Evolutionary conservation across 2,797 vertebrate species (phyloP).

Genomic region (Threskiornis aethiopicus): DNA sequence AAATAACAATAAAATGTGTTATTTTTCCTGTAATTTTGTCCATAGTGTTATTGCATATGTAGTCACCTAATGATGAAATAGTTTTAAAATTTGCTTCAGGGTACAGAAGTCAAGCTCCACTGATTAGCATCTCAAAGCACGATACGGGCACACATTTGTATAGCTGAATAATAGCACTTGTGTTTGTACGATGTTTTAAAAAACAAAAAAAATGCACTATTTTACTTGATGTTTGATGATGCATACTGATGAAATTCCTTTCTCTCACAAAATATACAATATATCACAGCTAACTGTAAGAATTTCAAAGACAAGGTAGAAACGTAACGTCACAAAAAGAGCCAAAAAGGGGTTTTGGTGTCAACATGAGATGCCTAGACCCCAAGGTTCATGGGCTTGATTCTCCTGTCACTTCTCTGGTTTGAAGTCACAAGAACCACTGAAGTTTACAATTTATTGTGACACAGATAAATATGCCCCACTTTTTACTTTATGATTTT

Average conservation of each 20-base stretch:
- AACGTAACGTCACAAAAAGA: not conserved
- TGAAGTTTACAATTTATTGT: not conserved
- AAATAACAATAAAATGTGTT: slow-evolving; percentile 16
- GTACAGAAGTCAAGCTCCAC: slow-evolving; percentile 77
- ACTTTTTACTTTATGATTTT: not conserved
- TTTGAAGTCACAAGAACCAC: not conserved
- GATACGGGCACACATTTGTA: slow-evolving; percentile 28
- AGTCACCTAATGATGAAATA: slow-evolving; percentile 47
- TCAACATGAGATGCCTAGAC: not conserved
- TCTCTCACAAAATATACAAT: not conserved
- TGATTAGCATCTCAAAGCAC: slow-evolving; percentile 71
- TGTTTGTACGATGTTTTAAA: not conserved
- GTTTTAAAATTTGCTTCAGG: slow-evolving; percentile 66
- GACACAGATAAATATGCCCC: not conserved
- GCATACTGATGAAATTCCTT: not conserved
- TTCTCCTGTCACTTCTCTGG: not conserved
- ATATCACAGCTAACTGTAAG: not conserved
- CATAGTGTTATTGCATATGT: slow-evolving; percentile 8
- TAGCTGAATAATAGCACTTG: slow-evolving; percentile 32
- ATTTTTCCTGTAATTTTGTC: slow-evolving; percentile 22
- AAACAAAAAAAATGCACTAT: not conserved
- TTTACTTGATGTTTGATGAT: not conserved
- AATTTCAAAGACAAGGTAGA: not conserved
- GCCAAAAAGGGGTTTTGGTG: not conserved
- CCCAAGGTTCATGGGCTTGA: not conserved